Percentiles rank a stretch among this genome's conserved stretches.
Conservation (phyloP, 2,113 vertebrate species). For the Thryonomys swinderianus region DNA sequence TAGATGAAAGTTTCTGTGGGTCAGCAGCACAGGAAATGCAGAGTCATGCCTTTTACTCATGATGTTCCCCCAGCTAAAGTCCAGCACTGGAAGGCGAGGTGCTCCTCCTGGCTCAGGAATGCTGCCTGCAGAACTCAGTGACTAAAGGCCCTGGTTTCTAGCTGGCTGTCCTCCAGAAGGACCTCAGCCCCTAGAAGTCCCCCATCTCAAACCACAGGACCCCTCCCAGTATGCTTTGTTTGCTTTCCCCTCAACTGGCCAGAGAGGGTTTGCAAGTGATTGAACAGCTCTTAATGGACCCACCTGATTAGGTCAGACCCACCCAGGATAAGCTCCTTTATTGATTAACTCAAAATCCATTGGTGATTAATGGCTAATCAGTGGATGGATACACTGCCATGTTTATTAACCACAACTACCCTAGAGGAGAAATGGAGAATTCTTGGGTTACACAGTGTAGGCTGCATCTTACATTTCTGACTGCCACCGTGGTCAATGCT, state of each 20-base stretch:
- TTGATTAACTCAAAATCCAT: neutral
- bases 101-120: neutral
- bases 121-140: neutral
- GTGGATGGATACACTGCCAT: neutral
- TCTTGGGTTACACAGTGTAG: neutral
- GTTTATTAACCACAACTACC: neutral
- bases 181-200: neutral
- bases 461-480: neutral
- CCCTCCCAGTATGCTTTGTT: neutral
- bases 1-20: neutral
- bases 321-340: neutral
- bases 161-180: neutral
- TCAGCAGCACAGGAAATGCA: neutral
- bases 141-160: neutral
- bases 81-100: neutral
- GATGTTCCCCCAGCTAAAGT: neutral
- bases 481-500: neutral
- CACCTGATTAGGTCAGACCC: neutral
- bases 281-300: neutral
- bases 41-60: neutral
- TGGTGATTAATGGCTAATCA: neutral
- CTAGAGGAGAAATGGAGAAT: neutral
- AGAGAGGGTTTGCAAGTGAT: neutral
- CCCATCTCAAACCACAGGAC: rapidly evolving
- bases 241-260: neutral